phyloP scores from a whole-genome alignment of 2,113 vertebrate genomes.

The Callospermophilus lateralis region DNA sequence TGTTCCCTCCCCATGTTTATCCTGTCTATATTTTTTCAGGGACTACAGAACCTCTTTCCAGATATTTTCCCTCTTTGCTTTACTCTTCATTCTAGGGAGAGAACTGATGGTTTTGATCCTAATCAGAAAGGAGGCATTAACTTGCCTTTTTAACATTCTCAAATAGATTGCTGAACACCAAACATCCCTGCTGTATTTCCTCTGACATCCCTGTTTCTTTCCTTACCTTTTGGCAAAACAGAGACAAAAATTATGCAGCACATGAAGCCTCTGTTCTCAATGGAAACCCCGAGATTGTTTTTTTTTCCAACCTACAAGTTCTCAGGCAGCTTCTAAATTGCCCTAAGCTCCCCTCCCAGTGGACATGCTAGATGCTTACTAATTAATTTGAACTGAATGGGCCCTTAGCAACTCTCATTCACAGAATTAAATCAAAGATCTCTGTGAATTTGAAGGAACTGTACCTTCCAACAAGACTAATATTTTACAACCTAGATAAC shows the following conservation, averaged over 20 bases:
- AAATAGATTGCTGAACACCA: neutral
- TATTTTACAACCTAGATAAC: neutral
- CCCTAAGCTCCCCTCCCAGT: neutral
- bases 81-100: neutral
- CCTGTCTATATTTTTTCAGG: neutral
- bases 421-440: slow-evolving; percentile 44
- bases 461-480: neutral
- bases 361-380: slow-evolving; percentile 54
- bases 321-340: slow-evolving; percentile 59
- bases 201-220: neutral
- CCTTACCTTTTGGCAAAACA: slow-evolving; percentile 52
- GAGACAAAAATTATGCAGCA: slow-evolving; percentile 27
- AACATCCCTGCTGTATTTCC: neutral
- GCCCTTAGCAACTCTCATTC: slow-evolving; percentile 40
- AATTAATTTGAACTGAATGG: slow-evolving; percentile 56
- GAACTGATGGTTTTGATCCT: neutral
- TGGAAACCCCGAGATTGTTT: slow-evolving; percentile 59
- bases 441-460: slow-evolving; percentile 15
- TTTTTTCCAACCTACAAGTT: slow-evolving; percentile 35
- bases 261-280: slow-evolving; percentile 40
- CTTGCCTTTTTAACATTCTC: slow-evolving; percentile 44
- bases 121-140: neutral
- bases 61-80: neutral
- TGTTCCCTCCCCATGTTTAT: neutral
- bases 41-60: neutral